Conservation (phyloP, 2,888 invertebrate genomes). For the Pseudanteris insignis region DNA sequence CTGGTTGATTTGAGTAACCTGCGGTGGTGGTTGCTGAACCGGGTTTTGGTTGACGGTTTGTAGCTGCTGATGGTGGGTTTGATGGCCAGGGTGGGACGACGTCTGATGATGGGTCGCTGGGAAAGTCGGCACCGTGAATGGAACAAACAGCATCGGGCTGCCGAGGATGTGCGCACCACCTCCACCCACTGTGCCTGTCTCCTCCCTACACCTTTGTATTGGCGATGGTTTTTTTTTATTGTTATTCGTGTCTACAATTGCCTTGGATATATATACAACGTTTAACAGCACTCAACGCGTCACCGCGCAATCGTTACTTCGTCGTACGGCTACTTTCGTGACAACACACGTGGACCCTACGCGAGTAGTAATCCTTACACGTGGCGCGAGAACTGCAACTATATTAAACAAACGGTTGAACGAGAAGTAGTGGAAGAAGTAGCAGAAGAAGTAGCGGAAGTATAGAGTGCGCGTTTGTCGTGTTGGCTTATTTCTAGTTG, state of each 20-base stretch:
- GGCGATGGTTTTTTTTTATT: slow-evolving; percentile 41
- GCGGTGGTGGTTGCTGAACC: slow-evolving; percentile 51
- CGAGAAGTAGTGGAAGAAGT: slow-evolving; percentile 20
- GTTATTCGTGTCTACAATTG: slow-evolving; percentile 31
- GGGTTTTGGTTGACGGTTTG: slow-evolving; percentile 56
- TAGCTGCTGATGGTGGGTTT: slow-evolving; percentile 56
- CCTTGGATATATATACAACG: slow-evolving; percentile 25
- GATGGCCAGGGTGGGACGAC: slow-evolving; percentile 51
- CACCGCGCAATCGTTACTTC: slow-evolving; percentile 48
- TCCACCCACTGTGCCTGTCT: slow-evolving; percentile 67
- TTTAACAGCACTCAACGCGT: slow-evolving; percentile 34
- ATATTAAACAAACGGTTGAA: slow-evolving; percentile 14
- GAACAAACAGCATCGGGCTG: slow-evolving; percentile 67
- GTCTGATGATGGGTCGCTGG: slow-evolving; percentile 64
- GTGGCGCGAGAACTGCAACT: slow-evolving; percentile 19
- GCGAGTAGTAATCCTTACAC: slow-evolving; percentile 21
- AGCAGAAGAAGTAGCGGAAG: slow-evolving; percentile 34
- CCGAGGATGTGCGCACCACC: slow-evolving; percentile 67
- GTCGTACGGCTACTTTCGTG: slow-evolving; percentile 39
- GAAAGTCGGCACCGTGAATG: slow-evolving; percentile 66
- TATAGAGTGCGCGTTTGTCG: slow-evolving; percentile 43
- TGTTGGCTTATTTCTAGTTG: slow-evolving; percentile 19
- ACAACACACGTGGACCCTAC: slow-evolving; percentile 43
- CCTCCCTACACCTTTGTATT: slow-evolving; percentile 65
- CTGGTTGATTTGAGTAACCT: slow-evolving; percentile 59